phyloP scores from a whole-genome alignment of 2,888 invertebrate genomes.

The Sericinus montela region DNA sequence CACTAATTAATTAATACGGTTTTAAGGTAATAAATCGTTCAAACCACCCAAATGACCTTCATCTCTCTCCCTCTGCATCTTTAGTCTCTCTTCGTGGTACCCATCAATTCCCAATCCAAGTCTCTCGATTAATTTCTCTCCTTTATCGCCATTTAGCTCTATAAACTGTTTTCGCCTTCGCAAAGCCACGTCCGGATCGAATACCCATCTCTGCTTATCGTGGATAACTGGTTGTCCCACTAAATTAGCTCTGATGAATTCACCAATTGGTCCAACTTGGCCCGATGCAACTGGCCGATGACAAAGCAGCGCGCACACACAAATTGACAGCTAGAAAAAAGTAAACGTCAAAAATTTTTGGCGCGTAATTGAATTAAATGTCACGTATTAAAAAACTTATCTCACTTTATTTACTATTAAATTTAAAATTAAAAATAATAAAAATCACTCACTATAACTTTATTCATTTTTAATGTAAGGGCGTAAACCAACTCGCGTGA shows the following conservation, averaged over 20 bases:
- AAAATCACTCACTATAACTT: constrained; percentile 42
- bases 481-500: constrained; percentile 30
- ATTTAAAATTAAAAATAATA: too few species aligned
- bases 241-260: constrained; percentile 70
- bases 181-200: constrained; percentile 82
- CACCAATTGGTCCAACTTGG: constrained; percentile 46
- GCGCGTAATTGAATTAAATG: constrained; percentile 17
- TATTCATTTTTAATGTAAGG: constrained; percentile 32
- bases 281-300: constrained; percentile 32
- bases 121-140: constrained; percentile 81
- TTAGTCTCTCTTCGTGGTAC: constrained; percentile 73
- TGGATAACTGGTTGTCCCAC: constrained; percentile 82
- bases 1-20: background rate
- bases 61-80: constrained; percentile 74
- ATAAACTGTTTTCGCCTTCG: constrained; percentile 80
- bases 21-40: constrained; percentile 51
- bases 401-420: too few species aligned
- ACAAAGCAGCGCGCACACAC: constrained; percentile 36
- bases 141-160: constrained; percentile 80
- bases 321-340: constrained; percentile 50
- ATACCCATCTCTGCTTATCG: constrained; percentile 77
- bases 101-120: constrained; percentile 83
- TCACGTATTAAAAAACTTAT: background rate
- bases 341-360: constrained; percentile 27
- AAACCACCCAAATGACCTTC: constrained; percentile 77